Conservation (phyloP, 2,888 invertebrate species). For the Drosophila prostipennis region DNA sequence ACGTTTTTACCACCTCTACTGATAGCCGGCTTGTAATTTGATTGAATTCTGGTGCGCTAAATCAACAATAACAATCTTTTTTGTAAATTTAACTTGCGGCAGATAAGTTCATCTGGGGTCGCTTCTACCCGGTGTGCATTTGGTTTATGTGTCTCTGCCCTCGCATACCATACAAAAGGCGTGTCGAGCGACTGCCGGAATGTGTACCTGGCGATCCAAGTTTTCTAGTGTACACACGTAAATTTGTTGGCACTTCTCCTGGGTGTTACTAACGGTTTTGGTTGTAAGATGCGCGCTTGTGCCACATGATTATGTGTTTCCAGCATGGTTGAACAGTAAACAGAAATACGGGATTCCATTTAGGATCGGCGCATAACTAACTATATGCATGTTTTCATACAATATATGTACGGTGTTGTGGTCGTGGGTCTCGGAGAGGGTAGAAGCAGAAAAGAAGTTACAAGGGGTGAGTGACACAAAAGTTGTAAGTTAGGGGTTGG, state of each 20-base stretch:
- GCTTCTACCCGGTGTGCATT: background rate
- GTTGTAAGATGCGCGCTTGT: background rate
- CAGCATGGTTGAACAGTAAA: background rate
- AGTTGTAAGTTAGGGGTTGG: slow-evolving; percentile 63
- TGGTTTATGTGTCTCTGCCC: too few relatives aligned
- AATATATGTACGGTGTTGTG: background rate
- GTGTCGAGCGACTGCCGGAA: background rate
- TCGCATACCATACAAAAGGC: background rate
- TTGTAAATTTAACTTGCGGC: background rate
- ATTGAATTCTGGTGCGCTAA: slow-evolving; percentile 7
- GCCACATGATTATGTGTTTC: background rate
- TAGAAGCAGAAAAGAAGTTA: slow-evolving; percentile 33
- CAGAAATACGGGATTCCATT: background rate
- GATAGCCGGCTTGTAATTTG: slow-evolving; percentile 16
- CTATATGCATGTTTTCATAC: background rate
- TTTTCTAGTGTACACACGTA: slow-evolving; percentile 16
- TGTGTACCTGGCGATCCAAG: slow-evolving; percentile 6
- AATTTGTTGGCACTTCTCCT: background rate
- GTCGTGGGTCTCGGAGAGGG: slow-evolving; percentile 8
- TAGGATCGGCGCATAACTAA: background rate
- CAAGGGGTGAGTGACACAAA: slow-evolving; percentile 71
- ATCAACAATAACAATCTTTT: slow-evolving; percentile 2
- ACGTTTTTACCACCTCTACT: background rate
- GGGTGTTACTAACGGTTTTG: too few relatives aligned
- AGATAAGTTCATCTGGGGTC: background rate